These are phyloP conservation scores for Melanostigma gelatinosum DNA, from an alignment of 2,113 vertebrate genomes.

Conservation along the genomic window DNA sequence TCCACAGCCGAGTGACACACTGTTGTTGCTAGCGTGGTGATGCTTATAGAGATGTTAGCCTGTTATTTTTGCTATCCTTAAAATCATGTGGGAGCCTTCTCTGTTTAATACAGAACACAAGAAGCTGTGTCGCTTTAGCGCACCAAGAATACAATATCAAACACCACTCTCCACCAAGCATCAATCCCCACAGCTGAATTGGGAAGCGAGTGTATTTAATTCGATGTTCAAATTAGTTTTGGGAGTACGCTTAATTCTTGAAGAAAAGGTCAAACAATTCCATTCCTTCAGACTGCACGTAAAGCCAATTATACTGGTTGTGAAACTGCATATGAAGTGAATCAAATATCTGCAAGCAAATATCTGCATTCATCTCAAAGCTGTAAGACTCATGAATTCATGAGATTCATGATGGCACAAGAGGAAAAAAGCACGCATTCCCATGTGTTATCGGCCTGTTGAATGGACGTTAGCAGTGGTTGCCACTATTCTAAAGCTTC, in stretches of 20 bases:
- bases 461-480: neutral
- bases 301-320: neutral
- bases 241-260: too few relatives aligned
- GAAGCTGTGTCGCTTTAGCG: neutral
- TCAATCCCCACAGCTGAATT: neutral
- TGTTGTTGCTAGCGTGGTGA: neutral
- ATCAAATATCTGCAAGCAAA: neutral
- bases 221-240: neutral
- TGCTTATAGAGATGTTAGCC: neutral
- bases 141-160: neutral
- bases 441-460: neutral
- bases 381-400: neutral
- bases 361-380: neutral
- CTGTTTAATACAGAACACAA: neutral
- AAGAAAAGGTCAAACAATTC: conserved; percentile 1
- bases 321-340: neutral
- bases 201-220: neutral
- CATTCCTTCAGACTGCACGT: neutral
- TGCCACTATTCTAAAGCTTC: too few relatives aligned
- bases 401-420: neutral
- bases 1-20: conserved; percentile 8
- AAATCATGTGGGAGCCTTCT: neutral
- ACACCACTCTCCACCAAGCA: neutral
- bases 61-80: neutral
- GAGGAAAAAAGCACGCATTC: neutral